phyloP scores from a whole-genome alignment of 2,888 invertebrate genomes.

The Drosophila leonis region DNA sequence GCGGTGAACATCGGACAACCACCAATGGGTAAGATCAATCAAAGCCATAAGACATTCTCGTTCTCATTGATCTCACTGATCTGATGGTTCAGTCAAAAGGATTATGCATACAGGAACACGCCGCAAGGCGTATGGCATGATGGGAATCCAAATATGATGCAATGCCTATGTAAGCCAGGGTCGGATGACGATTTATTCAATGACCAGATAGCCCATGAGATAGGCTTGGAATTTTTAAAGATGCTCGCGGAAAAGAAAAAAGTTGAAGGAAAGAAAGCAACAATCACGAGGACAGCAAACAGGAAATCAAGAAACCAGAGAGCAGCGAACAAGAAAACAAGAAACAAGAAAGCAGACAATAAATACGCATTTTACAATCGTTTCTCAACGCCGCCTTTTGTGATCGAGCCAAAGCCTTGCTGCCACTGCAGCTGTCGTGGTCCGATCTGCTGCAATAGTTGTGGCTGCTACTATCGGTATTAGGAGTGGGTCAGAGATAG shows the following conservation, averaged over 20 bases:
- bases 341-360: background rate
- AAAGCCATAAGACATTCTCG: background rate
- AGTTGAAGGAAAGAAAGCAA: background rate
- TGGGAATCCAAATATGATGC: background rate
- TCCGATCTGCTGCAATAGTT: conserved; percentile 18
- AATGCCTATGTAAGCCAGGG: background rate
- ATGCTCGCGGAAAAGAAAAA: no score
- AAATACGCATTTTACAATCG: conserved; percentile 42
- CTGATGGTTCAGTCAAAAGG: background rate
- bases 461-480: background rate
- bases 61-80: background rate
- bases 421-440: conserved; percentile 18
- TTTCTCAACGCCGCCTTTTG: conserved; percentile 56
- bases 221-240: background rate
- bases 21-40: background rate
- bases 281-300: background rate
- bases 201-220: background rate
- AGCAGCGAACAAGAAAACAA: background rate
- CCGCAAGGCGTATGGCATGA: no score
- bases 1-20: background rate
- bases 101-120: background rate
- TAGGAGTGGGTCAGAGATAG: background rate
- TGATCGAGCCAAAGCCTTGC: conserved; percentile 43
- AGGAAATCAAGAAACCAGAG: no score
- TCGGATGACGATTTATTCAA: background rate